These are phyloP conservation scores for Euplexia lucipara DNA, from an alignment of 2,888 invertebrate genomes.

Conservation along the genomic window DNA sequence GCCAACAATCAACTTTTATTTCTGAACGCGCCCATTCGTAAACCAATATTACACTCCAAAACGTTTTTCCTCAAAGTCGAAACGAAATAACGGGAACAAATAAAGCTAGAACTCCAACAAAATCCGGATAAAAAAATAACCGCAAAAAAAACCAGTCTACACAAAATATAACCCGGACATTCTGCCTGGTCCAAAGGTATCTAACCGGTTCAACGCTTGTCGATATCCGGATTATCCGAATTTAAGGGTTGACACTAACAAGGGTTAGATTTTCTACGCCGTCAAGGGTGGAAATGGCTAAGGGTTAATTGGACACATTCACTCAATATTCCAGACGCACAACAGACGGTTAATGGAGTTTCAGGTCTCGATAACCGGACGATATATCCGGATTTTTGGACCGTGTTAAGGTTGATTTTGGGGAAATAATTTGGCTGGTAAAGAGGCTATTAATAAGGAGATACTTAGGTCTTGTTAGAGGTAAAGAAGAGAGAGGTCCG, in stretches of 20 bases:
- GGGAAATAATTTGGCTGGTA: slow-evolving; percentile 12
- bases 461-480: too few species aligned
- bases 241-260: slow-evolving; percentile 86
- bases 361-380: slow-evolving; percentile 54
- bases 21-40: not conserved
- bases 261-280: slow-evolving; percentile 82
- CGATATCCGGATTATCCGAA: slow-evolving; percentile 83
- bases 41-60: slow-evolving; percentile 17
- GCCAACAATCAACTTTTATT: slow-evolving; percentile 6
- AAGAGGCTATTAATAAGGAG: slow-evolving; percentile 14
- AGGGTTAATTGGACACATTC: slow-evolving; percentile 71
- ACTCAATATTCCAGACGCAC: slow-evolving; percentile 69
- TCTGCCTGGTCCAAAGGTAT: slow-evolving; percentile 63
- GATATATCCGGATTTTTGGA: slow-evolving; percentile 55
- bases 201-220: slow-evolving; percentile 79
- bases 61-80: slow-evolving; percentile 37
- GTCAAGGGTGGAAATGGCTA: slow-evolving; percentile 61
- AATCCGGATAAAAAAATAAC: slow-evolving; percentile 41
- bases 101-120: slow-evolving; percentile 38
- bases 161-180: slow-evolving; percentile 35
- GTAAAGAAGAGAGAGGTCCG: too few species aligned
- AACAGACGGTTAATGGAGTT: slow-evolving; percentile 59
- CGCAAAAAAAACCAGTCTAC: slow-evolving; percentile 39
- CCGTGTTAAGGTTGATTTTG: slow-evolving; percentile 28
- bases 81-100: slow-evolving; percentile 24